A percentile compares a stretch with the other conserved stretches of the same genome.
These are phyloP conservation scores for Kryptolebias ocellatus DNA, from an alignment of 2,797 vertebrate genomes.

Conservation along the genomic window DNA sequence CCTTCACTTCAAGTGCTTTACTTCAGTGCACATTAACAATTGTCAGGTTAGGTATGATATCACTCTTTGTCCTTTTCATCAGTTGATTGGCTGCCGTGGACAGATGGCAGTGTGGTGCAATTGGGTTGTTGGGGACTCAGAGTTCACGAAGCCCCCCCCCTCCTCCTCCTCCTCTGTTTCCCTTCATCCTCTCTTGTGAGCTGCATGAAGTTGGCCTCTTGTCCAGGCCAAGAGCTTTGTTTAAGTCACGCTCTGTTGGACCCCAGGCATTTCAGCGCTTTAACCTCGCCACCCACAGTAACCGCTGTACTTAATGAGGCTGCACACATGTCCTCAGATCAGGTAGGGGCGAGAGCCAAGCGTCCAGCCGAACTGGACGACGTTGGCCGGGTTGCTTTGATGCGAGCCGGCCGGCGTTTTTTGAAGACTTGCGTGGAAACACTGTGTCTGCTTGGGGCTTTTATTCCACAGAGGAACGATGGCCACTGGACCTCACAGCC, in stretches of 20 bases:
- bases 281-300: slow-evolving; percentile 96
- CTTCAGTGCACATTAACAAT: slow-evolving; percentile 75
- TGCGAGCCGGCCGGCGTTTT: slow-evolving; percentile 21
- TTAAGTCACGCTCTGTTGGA: slow-evolving; percentile 94
- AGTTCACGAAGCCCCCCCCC: slow-evolving; percentile 74
- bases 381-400: slow-evolving; percentile 48
- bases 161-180: slow-evolving; percentile 16
- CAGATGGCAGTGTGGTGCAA: slow-evolving; percentile 77
- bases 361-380: slow-evolving; percentile 56
- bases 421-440: slow-evolving; percentile 18
- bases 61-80: slow-evolving; percentile 77
- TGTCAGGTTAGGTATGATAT: slow-evolving; percentile 76
- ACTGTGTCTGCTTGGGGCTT: slow-evolving; percentile 41
- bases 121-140: slow-evolving; percentile 81
- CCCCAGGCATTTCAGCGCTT: slow-evolving; percentile 94
- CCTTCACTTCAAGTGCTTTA: slow-evolving; percentile 68
- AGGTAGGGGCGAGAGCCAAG: slow-evolving; percentile 78
- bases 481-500: slow-evolving; percentile 83
- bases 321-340: slow-evolving; percentile 89
- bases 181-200: slow-evolving; percentile 81
- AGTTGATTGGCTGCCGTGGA: slow-evolving; percentile 81
- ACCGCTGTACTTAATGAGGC: slow-evolving; percentile 92
- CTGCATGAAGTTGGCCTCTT: slow-evolving; percentile 90
- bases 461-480: slow-evolving; percentile 63
- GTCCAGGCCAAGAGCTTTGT: slow-evolving; percentile 91